phyloP scores from a whole-genome alignment of 2,797 vertebrate species.

The Coilia nasus region DNA sequence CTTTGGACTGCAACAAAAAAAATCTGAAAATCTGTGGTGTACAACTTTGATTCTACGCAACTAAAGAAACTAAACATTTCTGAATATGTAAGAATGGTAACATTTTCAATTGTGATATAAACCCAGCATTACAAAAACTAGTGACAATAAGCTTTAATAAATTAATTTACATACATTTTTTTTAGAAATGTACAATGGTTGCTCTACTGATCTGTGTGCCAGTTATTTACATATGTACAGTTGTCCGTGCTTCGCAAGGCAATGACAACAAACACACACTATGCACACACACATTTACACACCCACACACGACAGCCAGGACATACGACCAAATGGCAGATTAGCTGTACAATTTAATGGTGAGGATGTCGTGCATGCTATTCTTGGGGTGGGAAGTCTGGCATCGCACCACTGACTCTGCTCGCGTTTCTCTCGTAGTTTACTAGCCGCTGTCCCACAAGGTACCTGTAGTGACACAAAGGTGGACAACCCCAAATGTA shows the following conservation, averaged over 20 bases:
- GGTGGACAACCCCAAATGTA: too few relatives aligned
- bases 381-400: slow-evolving; percentile 84
- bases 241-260: slow-evolving; percentile 37
- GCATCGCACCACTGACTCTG: slow-evolving; percentile 80
- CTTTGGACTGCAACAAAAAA: too few relatives aligned
- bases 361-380: slow-evolving; percentile 53
- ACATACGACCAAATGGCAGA: slow-evolving; percentile 40
- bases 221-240: slow-evolving; percentile 82
- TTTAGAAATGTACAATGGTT: slow-evolving; percentile 22
- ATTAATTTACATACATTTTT: slow-evolving; percentile 90
- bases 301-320: slow-evolving; percentile 52
- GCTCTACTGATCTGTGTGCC: slow-evolving; percentile 49
- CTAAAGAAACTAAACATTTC: too few relatives aligned
- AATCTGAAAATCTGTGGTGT: too few relatives aligned
- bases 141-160: slow-evolving; percentile 99
- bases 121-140: slow-evolving; percentile 76
- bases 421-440: slow-evolving; percentile 95
- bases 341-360: slow-evolving; percentile 22
- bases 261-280: slow-evolving; percentile 15
- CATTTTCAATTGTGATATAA: neutral
- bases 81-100: neutral
- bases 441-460: slow-evolving; percentile 96
- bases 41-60: too few relatives aligned
- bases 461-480: slow-evolving; percentile 80
- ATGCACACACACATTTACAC: slow-evolving; percentile 11